Percentiles rank a stretch among this genome's conserved stretches.
These are phyloP conservation scores for Sarcophaga carnaria DNA, from an alignment of 2,888 invertebrate species.

Conservation along the genomic window DNA sequence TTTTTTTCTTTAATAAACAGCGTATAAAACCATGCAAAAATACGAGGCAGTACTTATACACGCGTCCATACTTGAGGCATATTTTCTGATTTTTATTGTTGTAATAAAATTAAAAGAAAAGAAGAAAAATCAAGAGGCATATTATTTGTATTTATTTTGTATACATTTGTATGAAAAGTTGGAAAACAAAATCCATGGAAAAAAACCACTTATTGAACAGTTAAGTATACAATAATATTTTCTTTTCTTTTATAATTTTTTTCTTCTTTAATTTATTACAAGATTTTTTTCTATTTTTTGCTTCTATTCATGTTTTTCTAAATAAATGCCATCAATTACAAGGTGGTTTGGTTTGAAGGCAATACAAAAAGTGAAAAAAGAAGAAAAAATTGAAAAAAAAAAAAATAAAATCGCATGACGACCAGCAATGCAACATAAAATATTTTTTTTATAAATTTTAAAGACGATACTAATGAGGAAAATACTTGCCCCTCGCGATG, in stretches of 20 bases:
- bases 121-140: conserved; percentile 34
- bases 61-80: conserved; percentile 61
- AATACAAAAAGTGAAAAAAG: conserved; percentile 10
- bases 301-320: too few species aligned
- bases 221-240: conserved; percentile 40
- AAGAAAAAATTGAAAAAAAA: not conserved
- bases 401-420: too few species aligned
- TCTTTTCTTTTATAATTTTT: not conserved
- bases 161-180: too few species aligned
- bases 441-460: not conserved
- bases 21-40: conserved; percentile 37
- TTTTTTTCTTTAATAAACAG: too few species aligned
- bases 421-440: too few species aligned
- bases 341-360: conserved; percentile 37
- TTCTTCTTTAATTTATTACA: conserved; percentile 13
- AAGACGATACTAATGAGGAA: conserved; percentile 11
- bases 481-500: not conserved
- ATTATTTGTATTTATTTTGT: conserved; percentile 4
- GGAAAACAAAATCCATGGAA: not conserved
- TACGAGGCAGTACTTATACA: conserved; percentile 51
- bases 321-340: conserved; percentile 37
- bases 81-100: conserved; percentile 37
- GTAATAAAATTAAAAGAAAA: conserved; percentile 25
- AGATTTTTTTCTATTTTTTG: not conserved
- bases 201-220: conserved; percentile 39